Percentiles rank a stretch among this genome's conserved stretches.
These are phyloP conservation scores for Cichlasoma orientale DNA, from an alignment of 2,797 vertebrate genomes.

Conservation along the genomic window DNA sequence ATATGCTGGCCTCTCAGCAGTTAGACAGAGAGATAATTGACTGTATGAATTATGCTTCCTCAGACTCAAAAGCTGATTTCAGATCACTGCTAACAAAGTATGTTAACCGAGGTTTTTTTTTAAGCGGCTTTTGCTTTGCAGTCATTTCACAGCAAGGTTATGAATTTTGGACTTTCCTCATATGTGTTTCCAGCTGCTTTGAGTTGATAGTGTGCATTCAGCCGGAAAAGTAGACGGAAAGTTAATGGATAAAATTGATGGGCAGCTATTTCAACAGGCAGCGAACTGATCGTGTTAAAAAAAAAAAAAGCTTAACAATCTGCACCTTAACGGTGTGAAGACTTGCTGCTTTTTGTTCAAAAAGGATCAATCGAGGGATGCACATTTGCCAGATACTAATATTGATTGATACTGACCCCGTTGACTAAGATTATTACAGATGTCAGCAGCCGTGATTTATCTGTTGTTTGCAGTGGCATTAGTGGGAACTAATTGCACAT, in stretches of 20 bases:
- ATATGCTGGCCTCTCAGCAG: conserved; percentile 21
- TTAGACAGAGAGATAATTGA: not conserved
- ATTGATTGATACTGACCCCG: not conserved
- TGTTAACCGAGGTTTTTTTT: not conserved
- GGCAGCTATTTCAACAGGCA: no score
- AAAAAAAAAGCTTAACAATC: no score
- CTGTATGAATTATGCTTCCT: not conserved
- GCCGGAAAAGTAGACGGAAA: not conserved
- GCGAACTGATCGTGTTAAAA: no score
- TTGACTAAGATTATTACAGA: not conserved
- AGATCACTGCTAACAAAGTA: not conserved
- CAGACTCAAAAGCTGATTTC: not conserved
- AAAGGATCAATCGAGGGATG: not conserved
- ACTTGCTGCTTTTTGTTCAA: not conserved
- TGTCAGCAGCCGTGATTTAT: not conserved
- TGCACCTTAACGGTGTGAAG: no score
- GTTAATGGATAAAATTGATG: no score
- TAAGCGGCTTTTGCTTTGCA: not conserved
- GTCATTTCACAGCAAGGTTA: no score
- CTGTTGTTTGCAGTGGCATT: not conserved
- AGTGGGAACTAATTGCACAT: no score
- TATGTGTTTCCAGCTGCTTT: not conserved
- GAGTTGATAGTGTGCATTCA: not conserved
- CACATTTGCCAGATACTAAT: no score
- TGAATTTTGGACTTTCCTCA: no score